These are phyloP conservation scores for Patiria pectinifera DNA, from an alignment of 53 echinoderm and acorn worm species.

Conservation along the genomic window DNA sequence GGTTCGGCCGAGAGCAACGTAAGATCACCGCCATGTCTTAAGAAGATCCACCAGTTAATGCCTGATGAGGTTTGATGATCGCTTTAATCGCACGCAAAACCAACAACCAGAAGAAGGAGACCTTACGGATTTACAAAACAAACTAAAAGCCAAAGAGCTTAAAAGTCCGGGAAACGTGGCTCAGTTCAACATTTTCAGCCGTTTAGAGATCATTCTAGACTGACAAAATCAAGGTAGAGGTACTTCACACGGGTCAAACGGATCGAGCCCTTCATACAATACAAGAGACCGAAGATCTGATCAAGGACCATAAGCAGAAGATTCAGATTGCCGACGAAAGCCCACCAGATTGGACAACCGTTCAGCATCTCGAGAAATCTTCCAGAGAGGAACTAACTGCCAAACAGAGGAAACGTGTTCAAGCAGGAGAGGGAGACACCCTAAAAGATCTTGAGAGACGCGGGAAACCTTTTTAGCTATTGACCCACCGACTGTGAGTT, in stretches of 20 bases:
- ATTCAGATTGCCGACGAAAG: not conserved
- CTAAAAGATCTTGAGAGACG: not conserved
- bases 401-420: not conserved
- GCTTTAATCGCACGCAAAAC: not conserved
- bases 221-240: not conserved
- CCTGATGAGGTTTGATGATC: not conserved
- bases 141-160: not conserved
- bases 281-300: not conserved
- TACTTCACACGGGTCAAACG: not conserved
- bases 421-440: not conserved
- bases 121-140: not conserved
- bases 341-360: not conserved
- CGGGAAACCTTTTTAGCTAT: not conserved
- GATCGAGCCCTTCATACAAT: not conserved
- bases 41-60: not conserved
- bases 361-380: not conserved
- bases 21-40: not conserved
- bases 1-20: too few relatives aligned
- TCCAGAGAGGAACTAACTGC: not conserved
- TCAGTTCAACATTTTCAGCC: not conserved
- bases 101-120: not conserved
- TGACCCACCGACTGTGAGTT: not conserved
- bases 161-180: not conserved
- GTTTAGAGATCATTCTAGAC: not conserved
- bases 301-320: not conserved